These are phyloP conservation scores for Drosophila kanekoi DNA, from an alignment of 2,888 invertebrate genomes.

Conservation along the genomic window DNA sequence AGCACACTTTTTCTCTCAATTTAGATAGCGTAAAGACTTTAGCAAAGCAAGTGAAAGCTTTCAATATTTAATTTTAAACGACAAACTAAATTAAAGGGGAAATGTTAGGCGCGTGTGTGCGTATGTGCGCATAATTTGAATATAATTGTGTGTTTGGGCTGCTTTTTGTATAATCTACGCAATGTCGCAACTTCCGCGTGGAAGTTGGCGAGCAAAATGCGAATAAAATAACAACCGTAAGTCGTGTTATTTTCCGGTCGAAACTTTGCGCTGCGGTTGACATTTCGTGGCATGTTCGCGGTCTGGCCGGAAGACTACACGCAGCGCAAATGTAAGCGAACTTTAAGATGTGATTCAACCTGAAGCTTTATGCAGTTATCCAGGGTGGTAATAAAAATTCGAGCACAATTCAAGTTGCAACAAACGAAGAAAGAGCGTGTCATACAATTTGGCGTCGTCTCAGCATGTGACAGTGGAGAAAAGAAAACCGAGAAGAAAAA, in stretches of 20 bases:
- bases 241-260: conserved; percentile 54
- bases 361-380: conserved; percentile 35
- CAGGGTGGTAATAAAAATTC: conserved; percentile 25
- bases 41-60: not conserved
- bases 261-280: conserved; percentile 41
- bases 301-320: conserved; percentile 10
- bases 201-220: conserved; percentile 45
- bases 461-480: conserved; percentile 25
- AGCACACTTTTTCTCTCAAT: too few relatives aligned
- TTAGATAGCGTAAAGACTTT: not conserved
- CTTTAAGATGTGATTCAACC: conserved; percentile 14
- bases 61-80: conserved; percentile 1
- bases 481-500: conserved; percentile 7
- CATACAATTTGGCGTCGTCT: conserved; percentile 38
- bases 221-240: conserved; percentile 56
- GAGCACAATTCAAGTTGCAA: conserved; percentile 28
- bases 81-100: conserved; percentile 41
- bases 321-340: not conserved
- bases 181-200: conserved; percentile 45
- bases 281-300: conserved; percentile 47
- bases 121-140: conserved; percentile 16
- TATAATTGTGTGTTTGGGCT: conserved; percentile 24
- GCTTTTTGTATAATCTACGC: conserved; percentile 42
- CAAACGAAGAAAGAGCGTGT: conserved; percentile 13
- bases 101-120: conserved; percentile 15